These are phyloP conservation scores for Mimachlamys varia DNA, from an alignment of 2,888 invertebrate species.

Conservation along the genomic window DNA sequence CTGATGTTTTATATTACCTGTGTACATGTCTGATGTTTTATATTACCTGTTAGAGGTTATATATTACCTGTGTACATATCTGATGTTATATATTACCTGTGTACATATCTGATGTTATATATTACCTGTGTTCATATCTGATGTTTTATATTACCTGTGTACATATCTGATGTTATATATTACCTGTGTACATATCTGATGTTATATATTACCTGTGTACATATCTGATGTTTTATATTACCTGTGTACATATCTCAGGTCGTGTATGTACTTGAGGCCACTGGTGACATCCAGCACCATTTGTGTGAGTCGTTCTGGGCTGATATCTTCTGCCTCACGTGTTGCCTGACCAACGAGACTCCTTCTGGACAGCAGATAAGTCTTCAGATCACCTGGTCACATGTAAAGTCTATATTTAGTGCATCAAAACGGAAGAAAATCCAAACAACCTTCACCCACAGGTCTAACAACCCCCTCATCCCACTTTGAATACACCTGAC, in stretches of 20 bases:
- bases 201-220: neutral
- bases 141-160: too few relatives aligned
- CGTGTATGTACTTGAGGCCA: conserved; percentile 92
- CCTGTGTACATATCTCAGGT: conserved; percentile 90
- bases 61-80: conserved; percentile 6
- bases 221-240: too few relatives aligned
- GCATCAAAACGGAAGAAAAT: too few relatives aligned
- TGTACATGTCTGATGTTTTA: too few relatives aligned
- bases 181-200: conserved; percentile 77
- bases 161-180: conserved; percentile 93
- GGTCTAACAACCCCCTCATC: too few relatives aligned
- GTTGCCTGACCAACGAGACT: conserved; percentile 86
- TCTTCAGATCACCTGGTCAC: conserved; percentile 90
- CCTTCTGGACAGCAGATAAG: conserved; percentile 92
- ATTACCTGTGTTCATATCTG: too few relatives aligned
- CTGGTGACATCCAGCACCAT: conserved; percentile 95
- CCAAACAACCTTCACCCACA: too few relatives aligned
- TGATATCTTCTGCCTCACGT: conserved; percentile 87
- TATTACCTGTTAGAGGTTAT: too few relatives aligned
- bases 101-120: conserved; percentile 93
- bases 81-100: conserved; percentile 83
- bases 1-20: too few relatives aligned
- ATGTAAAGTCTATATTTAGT: neutral
- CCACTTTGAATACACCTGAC: too few relatives aligned
- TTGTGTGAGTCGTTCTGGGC: conserved; percentile 89